phyloP scores from a whole-genome alignment of 1,140 invertebrate genomes.

The Drosophila baimaii region DNA sequence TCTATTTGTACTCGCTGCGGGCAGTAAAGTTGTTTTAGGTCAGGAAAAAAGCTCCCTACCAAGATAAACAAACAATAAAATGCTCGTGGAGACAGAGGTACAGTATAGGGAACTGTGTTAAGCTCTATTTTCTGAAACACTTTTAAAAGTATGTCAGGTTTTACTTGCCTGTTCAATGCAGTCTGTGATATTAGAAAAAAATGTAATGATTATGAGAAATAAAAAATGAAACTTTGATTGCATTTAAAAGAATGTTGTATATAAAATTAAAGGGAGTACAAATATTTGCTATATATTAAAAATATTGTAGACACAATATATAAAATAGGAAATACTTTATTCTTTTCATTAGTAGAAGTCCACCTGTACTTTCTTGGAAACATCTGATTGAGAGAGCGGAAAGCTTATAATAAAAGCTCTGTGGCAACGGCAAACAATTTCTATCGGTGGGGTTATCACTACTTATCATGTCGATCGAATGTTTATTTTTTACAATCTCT shows the following conservation, averaged over 20 bases:
- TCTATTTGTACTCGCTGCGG: constrained; percentile 13
- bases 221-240: no score
- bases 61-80: neutral
- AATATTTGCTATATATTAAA: no score
- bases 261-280: no score
- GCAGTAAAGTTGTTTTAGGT: neutral
- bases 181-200: neutral
- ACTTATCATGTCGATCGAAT: neutral
- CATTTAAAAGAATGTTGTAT: no score
- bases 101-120: neutral
- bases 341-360: neutral
- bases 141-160: no score
- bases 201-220: no score
- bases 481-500: neutral
- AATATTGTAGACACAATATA: neutral
- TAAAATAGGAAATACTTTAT: neutral
- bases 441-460: neutral
- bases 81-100: neutral
- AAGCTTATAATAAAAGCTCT: neutral
- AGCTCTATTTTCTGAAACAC: no score
- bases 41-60: constrained; percentile 1
- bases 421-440: no score
- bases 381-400: neutral
- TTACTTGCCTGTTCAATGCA: no score
- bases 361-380: neutral